Evolutionary conservation across 35 echinoderm and acorn worm genomes (phyloP).

Genomic region (Lytechinus pictus): DNA sequence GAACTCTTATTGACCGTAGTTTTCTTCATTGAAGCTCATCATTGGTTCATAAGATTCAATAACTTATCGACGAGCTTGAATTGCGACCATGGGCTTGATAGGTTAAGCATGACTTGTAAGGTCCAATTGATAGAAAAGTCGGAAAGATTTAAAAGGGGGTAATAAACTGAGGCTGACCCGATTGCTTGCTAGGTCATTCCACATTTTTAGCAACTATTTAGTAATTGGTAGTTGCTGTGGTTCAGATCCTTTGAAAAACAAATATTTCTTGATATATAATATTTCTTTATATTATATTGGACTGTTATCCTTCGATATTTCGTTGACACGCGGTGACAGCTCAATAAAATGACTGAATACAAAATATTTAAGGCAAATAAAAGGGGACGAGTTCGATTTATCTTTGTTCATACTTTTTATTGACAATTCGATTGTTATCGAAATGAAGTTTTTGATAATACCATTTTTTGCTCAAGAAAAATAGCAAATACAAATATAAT

Average conservation of each 20-base stretch:
- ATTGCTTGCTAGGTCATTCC: background rate
- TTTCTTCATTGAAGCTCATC: background rate
- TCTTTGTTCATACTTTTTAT: background rate
- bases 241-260: background rate
- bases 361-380: background rate
- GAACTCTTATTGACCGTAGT: background rate
- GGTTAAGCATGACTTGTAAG: background rate
- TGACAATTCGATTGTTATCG: too few species aligned
- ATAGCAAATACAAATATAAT: too few species aligned
- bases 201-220: background rate
- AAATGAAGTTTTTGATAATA: too few species aligned
- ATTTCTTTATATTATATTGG: background rate
- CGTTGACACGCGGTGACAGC: background rate
- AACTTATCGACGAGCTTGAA: background rate
- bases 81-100: background rate
- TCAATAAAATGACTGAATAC: background rate
- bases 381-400: background rate
- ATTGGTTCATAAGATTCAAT: background rate
- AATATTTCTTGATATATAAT: background rate
- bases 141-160: background rate
- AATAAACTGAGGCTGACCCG: background rate
- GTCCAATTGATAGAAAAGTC: background rate
- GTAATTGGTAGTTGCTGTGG: background rate
- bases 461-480: too few species aligned
- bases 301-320: background rate